Evolutionary conservation across 2,797 vertebrate genomes (phyloP).

Genomic region (Danio choprae): DNA sequence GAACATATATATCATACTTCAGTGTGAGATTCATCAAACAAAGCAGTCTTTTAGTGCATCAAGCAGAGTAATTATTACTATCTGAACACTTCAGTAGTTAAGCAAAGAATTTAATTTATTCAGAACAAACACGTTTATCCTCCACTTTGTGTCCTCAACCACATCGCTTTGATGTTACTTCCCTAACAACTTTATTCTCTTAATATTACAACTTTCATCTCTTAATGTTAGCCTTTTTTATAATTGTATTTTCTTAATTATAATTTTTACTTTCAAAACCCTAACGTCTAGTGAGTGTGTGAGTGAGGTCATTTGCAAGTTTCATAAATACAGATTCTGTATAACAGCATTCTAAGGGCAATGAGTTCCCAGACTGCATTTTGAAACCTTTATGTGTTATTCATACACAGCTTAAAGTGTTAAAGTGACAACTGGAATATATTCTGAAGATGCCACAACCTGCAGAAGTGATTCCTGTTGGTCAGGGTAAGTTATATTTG

Average conservation of each 20-base stretch:
- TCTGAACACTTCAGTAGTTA: background rate
- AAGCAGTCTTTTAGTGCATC: background rate
- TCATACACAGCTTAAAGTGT: background rate
- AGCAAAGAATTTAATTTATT: constrained; percentile 7
- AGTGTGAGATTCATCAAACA: background rate
- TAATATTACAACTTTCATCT: constrained; percentile 4
- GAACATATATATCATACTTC: background rate
- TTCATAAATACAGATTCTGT: background rate
- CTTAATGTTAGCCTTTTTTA: background rate
- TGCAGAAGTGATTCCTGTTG: background rate
- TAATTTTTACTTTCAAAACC: constrained; percentile 1
- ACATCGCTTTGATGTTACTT: constrained; percentile 15
- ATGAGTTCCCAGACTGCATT: background rate
- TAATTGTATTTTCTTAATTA: no score
- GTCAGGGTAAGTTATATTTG: constrained; percentile 25
- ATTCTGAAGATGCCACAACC: constrained; percentile 17
- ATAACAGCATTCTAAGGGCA: background rate
- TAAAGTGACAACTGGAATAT: background rate
- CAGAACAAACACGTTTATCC: constrained; percentile 19
- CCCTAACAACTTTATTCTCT: constrained; percentile 1
- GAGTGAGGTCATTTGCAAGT: background rate
- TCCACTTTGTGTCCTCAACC: background rate
- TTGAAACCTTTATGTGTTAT: background rate
- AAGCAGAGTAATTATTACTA: background rate
- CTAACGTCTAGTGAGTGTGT: background rate